Evolutionary conservation across 1,140 invertebrate species (phyloP).

Genomic region (Coenobita brevimanus): DNA sequence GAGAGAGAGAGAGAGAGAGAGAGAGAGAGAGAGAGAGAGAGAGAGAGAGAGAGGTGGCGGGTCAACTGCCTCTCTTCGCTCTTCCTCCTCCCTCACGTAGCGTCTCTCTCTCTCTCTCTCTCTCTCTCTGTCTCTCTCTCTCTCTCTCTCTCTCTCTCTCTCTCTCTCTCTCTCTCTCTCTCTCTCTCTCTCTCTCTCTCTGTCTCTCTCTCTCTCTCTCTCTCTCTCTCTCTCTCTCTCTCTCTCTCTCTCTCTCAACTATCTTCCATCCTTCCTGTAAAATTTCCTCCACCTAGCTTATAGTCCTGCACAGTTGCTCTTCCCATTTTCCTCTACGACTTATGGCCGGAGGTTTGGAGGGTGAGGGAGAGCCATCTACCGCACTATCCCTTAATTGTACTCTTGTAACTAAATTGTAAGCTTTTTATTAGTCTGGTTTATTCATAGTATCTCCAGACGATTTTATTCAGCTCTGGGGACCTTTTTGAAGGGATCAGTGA

Average conservation of each 20-base stretch:
- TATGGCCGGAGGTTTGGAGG: too few relatives aligned
- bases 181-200: background rate
- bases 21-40: too few relatives aligned
- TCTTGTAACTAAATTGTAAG: too few relatives aligned
- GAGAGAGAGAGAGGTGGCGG: too few relatives aligned
- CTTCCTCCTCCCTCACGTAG: background rate
- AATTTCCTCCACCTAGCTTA: background rate
- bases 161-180: background rate
- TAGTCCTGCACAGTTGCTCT: background rate
- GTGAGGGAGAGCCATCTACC: too few relatives aligned
- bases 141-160: background rate
- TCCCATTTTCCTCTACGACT: background rate
- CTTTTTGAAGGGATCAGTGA: too few relatives aligned
- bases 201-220: background rate
- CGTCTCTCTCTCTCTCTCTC: background rate
- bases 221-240: background rate
- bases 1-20: too few relatives aligned
- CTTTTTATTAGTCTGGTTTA: too few relatives aligned
- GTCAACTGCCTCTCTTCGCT: background rate
- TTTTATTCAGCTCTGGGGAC: too few relatives aligned
- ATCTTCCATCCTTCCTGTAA: background rate
- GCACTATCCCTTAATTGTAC: too few relatives aligned
- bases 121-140: background rate
- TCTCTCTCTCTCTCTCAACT: background rate
- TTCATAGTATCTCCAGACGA: too few relatives aligned